Conservation (phyloP, 2,888 invertebrate species). For the Acanthosepion pharaonis region DNA sequence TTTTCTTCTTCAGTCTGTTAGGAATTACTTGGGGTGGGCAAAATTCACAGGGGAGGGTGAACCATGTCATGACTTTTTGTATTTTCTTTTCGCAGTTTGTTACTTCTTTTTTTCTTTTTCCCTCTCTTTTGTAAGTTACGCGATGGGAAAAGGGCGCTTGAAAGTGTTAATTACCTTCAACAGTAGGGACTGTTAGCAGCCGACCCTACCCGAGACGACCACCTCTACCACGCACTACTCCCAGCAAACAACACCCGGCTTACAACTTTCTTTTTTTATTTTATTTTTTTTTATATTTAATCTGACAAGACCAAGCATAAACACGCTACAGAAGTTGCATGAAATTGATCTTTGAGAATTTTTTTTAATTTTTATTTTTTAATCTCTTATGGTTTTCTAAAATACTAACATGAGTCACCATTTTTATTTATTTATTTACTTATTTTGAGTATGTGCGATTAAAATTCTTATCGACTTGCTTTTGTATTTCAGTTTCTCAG, state of each 20-base stretch:
- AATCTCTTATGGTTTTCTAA: neutral
- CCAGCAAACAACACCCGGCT: neutral
- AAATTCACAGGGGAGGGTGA: neutral
- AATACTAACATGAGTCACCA: neutral
- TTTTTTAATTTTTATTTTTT: neutral
- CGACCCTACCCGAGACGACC: neutral
- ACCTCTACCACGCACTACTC: neutral
- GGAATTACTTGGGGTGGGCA: too few relatives aligned
- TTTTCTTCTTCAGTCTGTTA: neutral
- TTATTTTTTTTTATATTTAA: neutral
- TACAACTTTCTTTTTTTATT: neutral
- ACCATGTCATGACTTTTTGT: neutral
- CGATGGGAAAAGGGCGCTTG: neutral
- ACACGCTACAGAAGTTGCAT: neutral
- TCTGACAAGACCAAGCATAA: neutral
- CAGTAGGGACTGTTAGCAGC: neutral
- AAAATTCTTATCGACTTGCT: too few relatives aligned
- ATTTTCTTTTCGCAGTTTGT: neutral
- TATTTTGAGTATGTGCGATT: too few relatives aligned
- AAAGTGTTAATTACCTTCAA: neutral
- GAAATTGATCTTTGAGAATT: neutral
- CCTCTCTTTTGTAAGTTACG: neutral
- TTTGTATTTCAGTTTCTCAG: too few relatives aligned
- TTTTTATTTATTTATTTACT: neutral
- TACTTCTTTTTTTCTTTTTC: neutral